Evolutionary conservation across 2,888 invertebrate genomes (phyloP).

Genomic region (Aphodius sticticus): DNA sequence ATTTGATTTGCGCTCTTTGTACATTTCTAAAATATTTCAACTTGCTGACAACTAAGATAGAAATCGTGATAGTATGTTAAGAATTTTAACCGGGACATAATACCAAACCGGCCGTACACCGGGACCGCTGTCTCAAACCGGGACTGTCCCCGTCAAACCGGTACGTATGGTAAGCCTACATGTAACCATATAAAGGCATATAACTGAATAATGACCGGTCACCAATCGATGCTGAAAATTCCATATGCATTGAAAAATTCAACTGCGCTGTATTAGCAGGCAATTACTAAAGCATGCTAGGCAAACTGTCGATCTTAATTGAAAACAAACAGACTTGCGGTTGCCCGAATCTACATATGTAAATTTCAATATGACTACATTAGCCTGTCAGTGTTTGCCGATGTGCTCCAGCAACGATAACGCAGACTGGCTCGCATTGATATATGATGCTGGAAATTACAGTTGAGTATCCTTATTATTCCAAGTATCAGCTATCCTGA

Average conservation of each 20-base stretch:
- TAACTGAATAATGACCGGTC: too few relatives aligned
- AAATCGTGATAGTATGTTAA: too few relatives aligned
- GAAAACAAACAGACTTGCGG: constrained; percentile 46
- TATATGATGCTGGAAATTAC: constrained; percentile 46
- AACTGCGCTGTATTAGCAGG: constrained; percentile 27
- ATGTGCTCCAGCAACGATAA: constrained; percentile 41
- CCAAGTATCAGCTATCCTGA: constrained; percentile 32
- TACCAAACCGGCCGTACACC: too few relatives aligned
- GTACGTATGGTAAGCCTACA: too few relatives aligned
- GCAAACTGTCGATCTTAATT: constrained; percentile 44
- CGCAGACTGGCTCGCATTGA: constrained; percentile 46
- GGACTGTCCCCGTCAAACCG: too few relatives aligned
- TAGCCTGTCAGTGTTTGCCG: constrained; percentile 43
- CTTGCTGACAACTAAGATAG: too few relatives aligned
- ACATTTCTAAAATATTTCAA: too few relatives aligned
- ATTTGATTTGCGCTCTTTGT: too few relatives aligned
- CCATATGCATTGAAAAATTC: neutral
- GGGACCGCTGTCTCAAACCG: too few relatives aligned
- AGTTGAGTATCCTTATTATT: constrained; percentile 39
- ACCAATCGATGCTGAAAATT: neutral
- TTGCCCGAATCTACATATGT: constrained; percentile 45
- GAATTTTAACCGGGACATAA: too few relatives aligned
- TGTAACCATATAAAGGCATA: too few relatives aligned
- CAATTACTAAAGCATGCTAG: constrained; percentile 30
- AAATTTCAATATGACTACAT: constrained; percentile 43